Evolutionary conservation across 1,140 invertebrate genomes (phyloP), one percentile per base, ranked within the genome.

Genomic region (Oryzaephilus surinamensis): DNA sequence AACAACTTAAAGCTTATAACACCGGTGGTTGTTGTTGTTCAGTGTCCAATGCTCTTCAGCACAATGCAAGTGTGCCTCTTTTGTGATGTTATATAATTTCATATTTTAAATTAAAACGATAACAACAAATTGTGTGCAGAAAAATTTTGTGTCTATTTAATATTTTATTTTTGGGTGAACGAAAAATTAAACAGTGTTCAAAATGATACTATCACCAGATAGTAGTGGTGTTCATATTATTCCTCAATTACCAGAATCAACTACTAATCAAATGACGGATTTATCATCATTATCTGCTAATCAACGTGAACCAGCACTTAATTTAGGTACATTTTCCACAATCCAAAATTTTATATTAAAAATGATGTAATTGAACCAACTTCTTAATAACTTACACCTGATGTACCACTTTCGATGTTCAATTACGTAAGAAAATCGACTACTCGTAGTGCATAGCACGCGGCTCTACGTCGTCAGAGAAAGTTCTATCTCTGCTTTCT

Each of bases 171-270:
- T 30, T 30, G 29, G 6, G 32, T n/a, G n/a, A n/a, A n/a, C n/a
- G n/a, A n/a, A n/a, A n/a, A n/a, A n/a, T n/a, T n/a, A n/a, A n/a
- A n/a, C n/a, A n/a, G n/a, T 18, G 8, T 33, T 16, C 32, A 38
- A 46, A 15, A 62, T 62, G 60, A 62, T 62, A 48, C 45, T 62
- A 13, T 55, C 52, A 13, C 57, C 60, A 31, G 60, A 62, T 38
- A 60, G 57, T 37, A 61, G 52, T 44, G 44, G 48, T 17, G n/a
- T n/a, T 7, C 52, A 55, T 24, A 38, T 36, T 24, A 31, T 49
- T 2, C 44, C 47, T 20, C 57, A 54, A 31, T 23, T 55, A 18
- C 52, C 59, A 1, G 54, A 57, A 42, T 51, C 50, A 6, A 51
- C 55, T 5, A 50, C 45, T 6, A 35, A n/a, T n/a, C n/a, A 24